Base-by-base conservation (phyloP, 2,113 vertebrate species). In the Merops nubicus region DNA sequence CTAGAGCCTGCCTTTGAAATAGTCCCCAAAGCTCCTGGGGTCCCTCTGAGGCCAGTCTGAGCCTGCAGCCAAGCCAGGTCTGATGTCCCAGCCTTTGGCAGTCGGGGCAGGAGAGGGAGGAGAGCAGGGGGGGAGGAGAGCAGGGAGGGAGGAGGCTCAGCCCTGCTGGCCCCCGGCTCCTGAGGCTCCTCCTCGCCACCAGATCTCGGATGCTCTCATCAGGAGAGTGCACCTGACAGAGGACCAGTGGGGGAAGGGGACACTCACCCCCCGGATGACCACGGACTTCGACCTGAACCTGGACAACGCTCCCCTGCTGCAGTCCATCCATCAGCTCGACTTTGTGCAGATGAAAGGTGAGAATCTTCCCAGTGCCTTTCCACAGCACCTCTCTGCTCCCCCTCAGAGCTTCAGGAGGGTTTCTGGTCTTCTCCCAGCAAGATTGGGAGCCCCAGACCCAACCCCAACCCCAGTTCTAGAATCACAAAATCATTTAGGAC, bases 331-430 rank as follows among this genome's bases (percentile, higher is more conserved):
- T 83, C 99, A 99, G 98, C 99, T 99, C 2, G 99, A 99, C 98
- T 99, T 99, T 1, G 98, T 99, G 33, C 99, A 99, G 97, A 99
- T 99, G 99, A 99, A 99, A 99, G 99, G 99, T 99, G 97, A 50
- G 95, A 88, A 25, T 47, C 13, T 19, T 16, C 80, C 76, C 29
- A 53, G 31, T 25, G 6, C 63, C 28, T 34, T 34, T 7, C 54
- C 5, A 13, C 15, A 67, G 9, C 45, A 23, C 8, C 1, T 40
- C 8, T n/a, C n/a, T n/a, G n/a, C n/a, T n/a, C n/a, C n/a, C n/a
- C n/a, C n/a, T n/a, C n/a, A n/a, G n/a, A n/a, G n/a, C n/a, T n/a
- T n/a, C n/a, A n/a, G n/a, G 6, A 36, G 59, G n/a, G 8, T 25
- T 64, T 48, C 6, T 84, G 10, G 0, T n/a, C 56, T 84, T 33